Evolutionary conservation across 2,888 invertebrate genomes (phyloP).

Genomic region (Drosophila villosipedis): DNA sequence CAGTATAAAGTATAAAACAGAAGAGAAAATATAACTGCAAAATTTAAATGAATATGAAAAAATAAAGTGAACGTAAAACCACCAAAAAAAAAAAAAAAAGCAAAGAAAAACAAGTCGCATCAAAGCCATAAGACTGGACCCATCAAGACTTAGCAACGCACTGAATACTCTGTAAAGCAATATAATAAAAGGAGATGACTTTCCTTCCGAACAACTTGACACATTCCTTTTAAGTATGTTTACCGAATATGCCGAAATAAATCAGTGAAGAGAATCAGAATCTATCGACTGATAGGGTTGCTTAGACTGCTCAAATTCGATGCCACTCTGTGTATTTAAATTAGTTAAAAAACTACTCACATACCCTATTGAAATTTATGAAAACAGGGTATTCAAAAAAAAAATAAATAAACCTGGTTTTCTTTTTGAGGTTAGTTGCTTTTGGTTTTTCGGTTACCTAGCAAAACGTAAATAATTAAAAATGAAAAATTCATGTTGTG

Average conservation of each 20-base stretch:
- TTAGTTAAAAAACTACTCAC: neutral
- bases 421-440: slow-evolving; percentile 4
- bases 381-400: neutral
- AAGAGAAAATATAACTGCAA: slow-evolving; percentile 4
- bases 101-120: slow-evolving; percentile 3
- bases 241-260: neutral
- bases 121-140: slow-evolving; percentile 8
- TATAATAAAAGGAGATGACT: neutral
- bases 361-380: neutral
- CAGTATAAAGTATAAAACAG: neutral
- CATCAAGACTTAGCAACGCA: neutral
- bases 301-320: neutral
- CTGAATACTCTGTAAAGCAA: neutral
- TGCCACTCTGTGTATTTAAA: neutral
- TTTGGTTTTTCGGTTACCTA: slow-evolving; percentile 56
- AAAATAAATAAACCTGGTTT: neutral
- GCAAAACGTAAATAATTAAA: slow-evolving; percentile 71
- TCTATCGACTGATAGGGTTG: neutral
- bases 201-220: neutral
- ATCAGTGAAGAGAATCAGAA: neutral
- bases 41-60: slow-evolving; percentile 11
- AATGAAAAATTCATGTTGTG: slow-evolving; percentile 45
- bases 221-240: neutral
- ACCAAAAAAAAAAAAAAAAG: slow-evolving; percentile 11
- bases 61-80: slow-evolving; percentile 23